Percentiles rank a stretch among this genome's conserved stretches.
Conservation (phyloP, 2,113 vertebrate genomes). For the Mystacornis crossleyi region DNA sequence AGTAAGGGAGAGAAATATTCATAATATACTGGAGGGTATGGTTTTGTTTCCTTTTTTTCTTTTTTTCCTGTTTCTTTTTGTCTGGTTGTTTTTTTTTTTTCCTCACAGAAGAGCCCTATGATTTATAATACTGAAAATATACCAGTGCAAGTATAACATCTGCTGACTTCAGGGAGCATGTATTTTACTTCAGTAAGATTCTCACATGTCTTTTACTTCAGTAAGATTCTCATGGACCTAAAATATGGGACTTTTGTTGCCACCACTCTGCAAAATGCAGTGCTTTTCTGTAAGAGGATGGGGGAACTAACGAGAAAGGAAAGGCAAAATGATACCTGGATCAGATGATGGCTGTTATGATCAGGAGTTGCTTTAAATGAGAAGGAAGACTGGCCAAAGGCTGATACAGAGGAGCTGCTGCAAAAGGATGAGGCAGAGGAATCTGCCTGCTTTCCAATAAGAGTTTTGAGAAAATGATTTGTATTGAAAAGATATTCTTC, state of each 20-base stretch:
- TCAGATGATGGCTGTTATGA: not conserved
- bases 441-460: not conserved
- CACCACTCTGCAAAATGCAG: not conserved
- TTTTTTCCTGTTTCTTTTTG: not conserved
- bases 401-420: not conserved
- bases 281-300: not conserved
- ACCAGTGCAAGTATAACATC: not conserved
- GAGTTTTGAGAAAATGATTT: not conserved
- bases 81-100: not conserved
- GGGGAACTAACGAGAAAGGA: not conserved
- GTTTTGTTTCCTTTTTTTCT: not conserved
- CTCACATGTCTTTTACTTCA: not conserved
- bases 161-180: not conserved
- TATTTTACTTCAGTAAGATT: not conserved
- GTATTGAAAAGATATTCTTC: conserved; percentile 22
- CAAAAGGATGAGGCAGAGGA: not conserved
- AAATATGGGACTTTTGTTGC: not conserved
- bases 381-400: not conserved
- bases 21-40: not conserved
- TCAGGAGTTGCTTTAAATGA: not conserved
- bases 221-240: not conserved
- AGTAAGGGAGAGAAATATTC: not conserved
- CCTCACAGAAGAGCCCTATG: not conserved
- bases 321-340: not conserved
- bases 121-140: not conserved